phyloP scores from a whole-genome alignment of 2,113 vertebrate genomes.

The Microtus pennsylvanicus region DNA sequence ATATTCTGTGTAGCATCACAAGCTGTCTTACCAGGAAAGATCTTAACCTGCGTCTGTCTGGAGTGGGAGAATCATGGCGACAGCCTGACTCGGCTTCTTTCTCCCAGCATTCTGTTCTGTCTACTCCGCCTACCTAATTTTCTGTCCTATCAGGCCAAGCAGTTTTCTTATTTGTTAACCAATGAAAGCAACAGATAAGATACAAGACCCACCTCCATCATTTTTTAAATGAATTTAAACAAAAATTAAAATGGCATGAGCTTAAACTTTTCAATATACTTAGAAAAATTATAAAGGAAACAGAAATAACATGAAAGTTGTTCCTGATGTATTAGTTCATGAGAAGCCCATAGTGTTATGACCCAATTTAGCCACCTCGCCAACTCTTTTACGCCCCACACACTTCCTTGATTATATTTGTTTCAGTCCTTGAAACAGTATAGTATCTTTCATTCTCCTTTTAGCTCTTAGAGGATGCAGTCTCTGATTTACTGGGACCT shows the following conservation, averaged over 20 bases:
- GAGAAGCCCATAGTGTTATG: neutral
- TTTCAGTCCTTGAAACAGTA: neutral
- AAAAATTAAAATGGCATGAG: neutral
- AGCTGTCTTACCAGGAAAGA: no score
- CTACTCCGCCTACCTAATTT: no score
- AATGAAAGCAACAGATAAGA: no score
- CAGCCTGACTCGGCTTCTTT: no score
- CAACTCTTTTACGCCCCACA: neutral
- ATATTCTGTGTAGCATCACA: no score
- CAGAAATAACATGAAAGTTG: neutral
- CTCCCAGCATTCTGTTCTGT: no score
- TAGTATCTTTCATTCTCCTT: neutral
- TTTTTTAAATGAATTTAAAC: neutral
- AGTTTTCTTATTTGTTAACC: no score
- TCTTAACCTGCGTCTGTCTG: no score
- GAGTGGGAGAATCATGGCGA: no score
- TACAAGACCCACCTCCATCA: no score
- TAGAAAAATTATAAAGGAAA: constrained; percentile 7
- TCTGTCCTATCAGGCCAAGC: no score
- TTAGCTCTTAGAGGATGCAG: rapidly evolving
- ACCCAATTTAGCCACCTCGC: neutral
- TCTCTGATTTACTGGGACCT: neutral
- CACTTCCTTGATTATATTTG: no score
- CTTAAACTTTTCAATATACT: neutral
- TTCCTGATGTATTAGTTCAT: neutral